These are phyloP conservation scores for Heliconius aoede DNA, from an alignment of 2,888 invertebrate genomes.

Conservation along the genomic window DNA sequence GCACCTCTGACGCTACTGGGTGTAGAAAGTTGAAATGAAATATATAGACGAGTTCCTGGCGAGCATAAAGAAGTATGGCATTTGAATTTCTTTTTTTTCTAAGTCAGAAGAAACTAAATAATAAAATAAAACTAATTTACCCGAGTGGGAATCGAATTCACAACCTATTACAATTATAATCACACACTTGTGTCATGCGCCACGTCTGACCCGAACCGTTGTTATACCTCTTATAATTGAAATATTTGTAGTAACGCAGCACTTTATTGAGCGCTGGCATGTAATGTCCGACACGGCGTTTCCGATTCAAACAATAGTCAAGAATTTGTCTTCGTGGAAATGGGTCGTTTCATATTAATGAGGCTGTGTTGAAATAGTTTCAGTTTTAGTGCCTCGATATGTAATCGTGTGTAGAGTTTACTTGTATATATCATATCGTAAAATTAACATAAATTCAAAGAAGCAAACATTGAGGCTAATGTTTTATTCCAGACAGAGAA, in stretches of 20 bases:
- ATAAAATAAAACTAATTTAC: not conserved
- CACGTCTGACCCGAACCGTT: not conserved
- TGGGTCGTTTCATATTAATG: not conserved
- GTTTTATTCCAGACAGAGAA: no score
- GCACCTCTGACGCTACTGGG: no score
- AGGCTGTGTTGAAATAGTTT: not conserved
- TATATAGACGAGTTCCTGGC: no score
- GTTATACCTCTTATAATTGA: not conserved
- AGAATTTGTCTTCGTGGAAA: conserved; percentile 11
- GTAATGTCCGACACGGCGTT: conserved; percentile 10
- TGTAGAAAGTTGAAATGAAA: no score
- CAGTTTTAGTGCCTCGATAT: not conserved
- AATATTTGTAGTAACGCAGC: conserved; percentile 9
- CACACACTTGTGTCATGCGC: no score
- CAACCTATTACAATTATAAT: not conserved
- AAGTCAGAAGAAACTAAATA: no score
- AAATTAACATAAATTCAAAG: no score
- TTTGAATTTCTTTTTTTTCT: no score
- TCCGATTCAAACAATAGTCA: conserved; percentile 5
- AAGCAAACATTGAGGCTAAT: no score
- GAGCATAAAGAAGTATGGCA: no score
- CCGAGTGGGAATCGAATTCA: not conserved
- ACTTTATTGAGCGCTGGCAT: not conserved
- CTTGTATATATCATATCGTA: not conserved
- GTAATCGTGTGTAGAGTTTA: not conserved